phyloP scores from a whole-genome alignment of 2,113 vertebrate species.

The Miniopterus natalensis region DNA sequence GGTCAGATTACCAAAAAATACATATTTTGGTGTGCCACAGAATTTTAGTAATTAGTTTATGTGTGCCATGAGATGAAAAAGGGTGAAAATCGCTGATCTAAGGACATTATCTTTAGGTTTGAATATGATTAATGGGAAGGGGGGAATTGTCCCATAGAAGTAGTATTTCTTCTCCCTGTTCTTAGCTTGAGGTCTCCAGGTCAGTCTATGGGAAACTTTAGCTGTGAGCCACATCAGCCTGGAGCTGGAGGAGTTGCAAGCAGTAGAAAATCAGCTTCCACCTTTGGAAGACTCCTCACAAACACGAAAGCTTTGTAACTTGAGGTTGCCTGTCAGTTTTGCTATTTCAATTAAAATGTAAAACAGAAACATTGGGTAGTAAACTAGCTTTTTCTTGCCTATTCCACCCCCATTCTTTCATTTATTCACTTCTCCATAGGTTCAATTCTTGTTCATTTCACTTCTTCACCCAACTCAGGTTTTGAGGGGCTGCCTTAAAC shows the following conservation, averaged over 20 bases:
- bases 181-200: neutral
- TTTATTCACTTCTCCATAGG: conserved; percentile 6
- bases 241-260: neutral
- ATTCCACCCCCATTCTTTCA: neutral
- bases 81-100: neutral
- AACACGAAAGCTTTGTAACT: neutral
- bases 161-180: neutral
- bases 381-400: neutral
- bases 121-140: neutral
- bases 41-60: neutral
- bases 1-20: neutral
- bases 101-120: neutral
- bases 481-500: neutral
- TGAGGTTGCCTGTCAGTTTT: neutral
- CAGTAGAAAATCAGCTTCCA: neutral
- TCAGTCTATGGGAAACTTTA: neutral
- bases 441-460: neutral
- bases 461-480: neutral
- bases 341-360: conserved; percentile 30
- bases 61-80: neutral
- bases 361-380: neutral
- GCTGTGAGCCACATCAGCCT: neutral
- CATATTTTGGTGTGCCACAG: neutral
- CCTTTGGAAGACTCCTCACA: neutral
- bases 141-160: neutral